Base-by-base conservation (phyloP, 2,888 invertebrate genomes). In the Polyommatus icarus region DNA sequence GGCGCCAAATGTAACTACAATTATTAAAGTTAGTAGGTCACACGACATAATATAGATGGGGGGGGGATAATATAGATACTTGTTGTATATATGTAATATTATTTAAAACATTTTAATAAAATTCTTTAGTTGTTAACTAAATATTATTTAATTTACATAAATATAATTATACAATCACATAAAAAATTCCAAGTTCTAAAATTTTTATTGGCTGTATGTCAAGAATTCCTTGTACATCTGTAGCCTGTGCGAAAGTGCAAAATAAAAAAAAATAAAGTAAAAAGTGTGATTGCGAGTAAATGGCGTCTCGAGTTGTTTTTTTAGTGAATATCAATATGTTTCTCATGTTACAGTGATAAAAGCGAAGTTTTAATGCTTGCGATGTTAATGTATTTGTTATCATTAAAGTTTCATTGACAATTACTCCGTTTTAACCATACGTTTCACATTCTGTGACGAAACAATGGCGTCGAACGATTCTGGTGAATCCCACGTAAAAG, bases 241-340 rank as follows among this genome's bases (percentile, higher is more conserved):
- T 59, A 29, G 73, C 73, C 73, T 46, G 40, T 77, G 29, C 87
- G 10, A 87, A 86, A 84, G 84, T 54, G 29, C 83, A 83, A 81
- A 50, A 85, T 86, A 87, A 85, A 87, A 87, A 83, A 84, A 84
- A 76, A 79, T 80, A 77, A 80, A 82, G 84, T 86, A 88, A 90
- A 89, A 89, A 90, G 87, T 89, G 84, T 85, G 86, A 88, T 88
- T 89, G 89, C 88, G 82, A 84, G 85, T 87, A 93, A 94, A 94
- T 94, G 94, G 94, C 94, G 94, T 93, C 94, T 91, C 90, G 90
- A 89, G 90, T 93, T 94, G 93, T 93, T 92, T 94, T 77, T 94
- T 91, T 91, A 91, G 87, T 88, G 87, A 82, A 85, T 87, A 88
- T 87, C 86, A 89, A 86, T 89, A 89, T 89, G 88, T 91, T 91